A percentile compares a stretch with the other conserved stretches of the same genome.
Conservation (phyloP, 2,888 invertebrate genomes). For the Troilus luridus region DNA sequence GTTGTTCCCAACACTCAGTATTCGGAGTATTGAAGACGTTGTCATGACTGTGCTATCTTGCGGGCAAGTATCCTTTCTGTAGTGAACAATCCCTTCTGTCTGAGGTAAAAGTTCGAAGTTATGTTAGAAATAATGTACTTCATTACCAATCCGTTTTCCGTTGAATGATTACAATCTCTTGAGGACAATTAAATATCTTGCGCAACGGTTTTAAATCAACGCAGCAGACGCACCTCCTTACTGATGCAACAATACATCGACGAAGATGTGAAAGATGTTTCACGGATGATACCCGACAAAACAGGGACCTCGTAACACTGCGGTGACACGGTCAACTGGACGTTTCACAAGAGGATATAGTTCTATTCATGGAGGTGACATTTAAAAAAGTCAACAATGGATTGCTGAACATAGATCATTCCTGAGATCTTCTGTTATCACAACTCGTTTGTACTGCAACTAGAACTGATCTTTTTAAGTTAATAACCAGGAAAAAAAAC, state of each 20-base stretch:
- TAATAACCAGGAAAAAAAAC: no score
- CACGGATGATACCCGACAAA: neutral
- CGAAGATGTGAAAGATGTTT: slow-evolving; percentile 31
- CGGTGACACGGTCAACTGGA: slow-evolving; percentile 35
- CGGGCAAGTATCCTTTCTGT: no score
- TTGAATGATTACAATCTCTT: neutral
- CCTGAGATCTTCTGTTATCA: no score
- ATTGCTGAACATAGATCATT: neutral
- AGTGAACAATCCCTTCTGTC: no score
- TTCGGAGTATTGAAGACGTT: no score
- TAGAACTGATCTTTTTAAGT: no score
- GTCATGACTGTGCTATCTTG: no score
- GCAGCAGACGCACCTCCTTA: neutral
- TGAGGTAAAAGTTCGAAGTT: no score
- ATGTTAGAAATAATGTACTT: no score
- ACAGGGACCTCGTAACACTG: slow-evolving; percentile 1
- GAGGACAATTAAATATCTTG: slow-evolving; percentile 12
- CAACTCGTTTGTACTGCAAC: no score
- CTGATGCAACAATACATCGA: neutral
- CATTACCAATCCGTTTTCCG: neutral
- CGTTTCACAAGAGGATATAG: neutral
- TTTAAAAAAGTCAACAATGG: neutral
- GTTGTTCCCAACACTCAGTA: neutral
- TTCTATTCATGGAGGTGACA: neutral
- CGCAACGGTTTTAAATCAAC: neutral